Base-by-base conservation (phyloP, 1,140 invertebrate species). In the Cataglyphis hispanica region DNA sequence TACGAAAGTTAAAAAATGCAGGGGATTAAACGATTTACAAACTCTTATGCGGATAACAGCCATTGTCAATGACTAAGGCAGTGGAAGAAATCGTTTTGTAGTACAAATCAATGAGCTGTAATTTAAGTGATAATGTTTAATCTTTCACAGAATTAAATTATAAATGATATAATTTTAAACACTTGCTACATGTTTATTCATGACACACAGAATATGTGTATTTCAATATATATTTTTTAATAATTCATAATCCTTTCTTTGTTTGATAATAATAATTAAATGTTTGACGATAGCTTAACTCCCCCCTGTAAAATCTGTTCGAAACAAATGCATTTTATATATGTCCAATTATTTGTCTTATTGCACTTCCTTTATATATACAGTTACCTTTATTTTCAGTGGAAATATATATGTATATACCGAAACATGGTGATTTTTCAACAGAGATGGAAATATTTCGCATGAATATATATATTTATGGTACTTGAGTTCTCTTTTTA, bases 241-340 rank as follows among this genome's bases (percentile, higher is more conserved):
- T 46, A 78, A 25, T 72, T 58, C 19, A 50, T 19, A 50, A 19
- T 50, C 37, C 19, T 74, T 76, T 77, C 3, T 83, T 56, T 5
- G 19, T 37, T 78, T 83, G 13, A 22, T 40, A 40, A 58, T 64
- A 27, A 64, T n/a, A 37, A 72, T 40, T 43, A 40, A 70, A 60
- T 40, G 56, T 85, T 85, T 69, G 67, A 70, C 50, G 25, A 10
- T 77, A 88, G 84, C 72, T 89, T 89, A 86, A 89, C 78, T 60
- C 87, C 84, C 77, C 85, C 86, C 50, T 89, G 88, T 89, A 89
- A 61, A 84, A 89, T 89, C 40, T 89, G 50, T 86, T 86, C 58
- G 27, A 83, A 83, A 69, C 87, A 84, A 89, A 89, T 89, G 88
- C 88, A 86, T 88, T 89, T 89, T 53, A 72, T 86, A 77, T 77